Evolutionary conservation across 2,797 vertebrate genomes (phyloP), one percentile per base, ranked within the genome.

Genomic region (Meda fulgida): DNA sequence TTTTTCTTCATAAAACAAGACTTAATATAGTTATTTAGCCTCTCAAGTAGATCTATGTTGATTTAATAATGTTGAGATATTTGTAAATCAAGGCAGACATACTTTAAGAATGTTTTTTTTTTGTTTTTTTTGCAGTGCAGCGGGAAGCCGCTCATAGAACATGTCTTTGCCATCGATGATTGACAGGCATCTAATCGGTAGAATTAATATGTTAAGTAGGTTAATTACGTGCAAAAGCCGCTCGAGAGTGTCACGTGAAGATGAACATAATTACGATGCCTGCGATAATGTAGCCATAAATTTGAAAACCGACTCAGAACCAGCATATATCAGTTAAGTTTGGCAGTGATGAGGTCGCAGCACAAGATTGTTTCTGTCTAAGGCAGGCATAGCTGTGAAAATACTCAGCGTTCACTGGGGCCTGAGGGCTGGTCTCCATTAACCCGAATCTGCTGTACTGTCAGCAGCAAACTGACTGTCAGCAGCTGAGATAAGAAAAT

Each of bases 371-470:
- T 43, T 63, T 88, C 84, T 48, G 46, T 79, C 77, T 79, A 76
- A 79, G 31, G 11, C 65, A 65, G 21, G 71, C 77, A 36, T 23
- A 65, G 69, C 79, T 65, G 72, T 51, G 75, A 88, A 87, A 88
- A 89, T 83, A 88, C 46, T 88, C 86, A 87, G 76, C 79, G 71
- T 86, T 77, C 82, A 85, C 77, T 75, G 71, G 34, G 78, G 77
- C 92, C 89, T 85, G 72, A 84, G 90, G 92, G 89, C 88, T 87
- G 26, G 89, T 91, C 91, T 93, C 89, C 89, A 90, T 93, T 87
- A 87, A 86, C 89, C 90, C 85, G 19, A 88, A 87, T 87, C 86
- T 79, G 88, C 89, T 90, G 86, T 88, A 88, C 92, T 86, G 89
- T 87, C 85, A 85, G 76, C 86, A 72, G 84, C 83, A 89, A 92